A percentile compares a stretch with the other conserved stretches of the same genome.
phyloP scores from a whole-genome alignment of 2,113 vertebrate species.

The Gadus macrocephalus region DNA sequence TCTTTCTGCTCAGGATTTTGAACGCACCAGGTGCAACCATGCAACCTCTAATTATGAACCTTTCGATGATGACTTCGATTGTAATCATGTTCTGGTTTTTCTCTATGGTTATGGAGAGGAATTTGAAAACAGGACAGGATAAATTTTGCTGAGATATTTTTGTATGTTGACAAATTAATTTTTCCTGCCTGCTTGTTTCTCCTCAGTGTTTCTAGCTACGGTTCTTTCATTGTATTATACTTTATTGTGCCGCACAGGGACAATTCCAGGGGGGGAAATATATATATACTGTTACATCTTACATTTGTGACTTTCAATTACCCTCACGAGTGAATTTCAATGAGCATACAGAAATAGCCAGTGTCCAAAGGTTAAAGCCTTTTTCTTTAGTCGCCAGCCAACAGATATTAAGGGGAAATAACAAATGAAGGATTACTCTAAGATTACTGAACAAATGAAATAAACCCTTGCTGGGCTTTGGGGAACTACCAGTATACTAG shows the following conservation, averaged over 20 bases:
- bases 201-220: no score
- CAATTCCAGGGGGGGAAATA: constrained; percentile 23
- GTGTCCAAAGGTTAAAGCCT: constrained; percentile 2
- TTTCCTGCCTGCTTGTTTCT: no score
- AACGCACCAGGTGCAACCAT: constrained; percentile 19
- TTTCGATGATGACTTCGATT: not conserved
- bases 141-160: not conserved
- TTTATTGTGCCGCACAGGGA: constrained; percentile 10
- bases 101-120: not conserved
- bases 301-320: constrained; percentile 32
- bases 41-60: not conserved
- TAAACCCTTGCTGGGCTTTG: no score
- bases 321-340: constrained; percentile 17
- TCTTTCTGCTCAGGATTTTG: not conserved
- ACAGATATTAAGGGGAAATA: not conserved
- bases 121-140: not conserved
- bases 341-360: not conserved
- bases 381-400: not conserved
- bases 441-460: not conserved
- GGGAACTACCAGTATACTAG: not conserved
- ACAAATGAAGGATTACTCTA: not conserved
- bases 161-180: not conserved
- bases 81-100: not conserved
- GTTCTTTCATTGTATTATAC: no score
- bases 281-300: constrained; percentile 25